These are phyloP conservation scores for Tryphoninae sp. DNA, from an alignment of 2,888 invertebrate species.

Conservation along the genomic window DNA sequence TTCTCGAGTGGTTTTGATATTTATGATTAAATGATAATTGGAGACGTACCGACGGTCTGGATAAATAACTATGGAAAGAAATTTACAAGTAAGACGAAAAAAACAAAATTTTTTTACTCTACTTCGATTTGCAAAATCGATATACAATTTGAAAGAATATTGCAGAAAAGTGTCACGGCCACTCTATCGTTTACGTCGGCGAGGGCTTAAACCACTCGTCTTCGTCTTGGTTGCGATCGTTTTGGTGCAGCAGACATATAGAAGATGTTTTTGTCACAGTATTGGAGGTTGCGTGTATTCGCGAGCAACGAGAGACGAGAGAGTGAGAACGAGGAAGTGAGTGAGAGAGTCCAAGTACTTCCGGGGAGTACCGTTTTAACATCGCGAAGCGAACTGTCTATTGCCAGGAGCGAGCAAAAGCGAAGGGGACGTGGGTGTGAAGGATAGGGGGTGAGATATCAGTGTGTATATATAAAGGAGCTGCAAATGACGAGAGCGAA, in stretches of 20 bases:
- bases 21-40: no score
- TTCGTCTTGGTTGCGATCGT: conserved; percentile 4
- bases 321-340: not conserved
- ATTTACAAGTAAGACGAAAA: not conserved
- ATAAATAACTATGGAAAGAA: no score
- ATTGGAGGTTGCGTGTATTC: conserved; percentile 26
- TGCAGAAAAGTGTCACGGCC: conserved; percentile 41
- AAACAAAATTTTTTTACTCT: no score
- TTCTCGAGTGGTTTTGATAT: no score
- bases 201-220: not conserved
- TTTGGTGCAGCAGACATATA: not conserved
- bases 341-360: conserved; percentile 42
- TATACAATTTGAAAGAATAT: conserved; percentile 7
- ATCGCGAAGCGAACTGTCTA: conserved; percentile 57
- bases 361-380: conserved; percentile 54
- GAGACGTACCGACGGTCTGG: no score
- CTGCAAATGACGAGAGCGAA: conserved; percentile 60
- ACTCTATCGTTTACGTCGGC: conserved; percentile 3
- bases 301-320: conserved; percentile 49
- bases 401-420: conserved; percentile 50
- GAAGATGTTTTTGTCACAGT: conserved; percentile 6
- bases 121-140: not conserved
- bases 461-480: conserved; percentile 26
- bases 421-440: conserved; percentile 9
- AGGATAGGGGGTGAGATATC: no score